Evolutionary conservation across 2,797 vertebrate genomes (phyloP).

Genomic region (Rhodeus uyekii): DNA sequence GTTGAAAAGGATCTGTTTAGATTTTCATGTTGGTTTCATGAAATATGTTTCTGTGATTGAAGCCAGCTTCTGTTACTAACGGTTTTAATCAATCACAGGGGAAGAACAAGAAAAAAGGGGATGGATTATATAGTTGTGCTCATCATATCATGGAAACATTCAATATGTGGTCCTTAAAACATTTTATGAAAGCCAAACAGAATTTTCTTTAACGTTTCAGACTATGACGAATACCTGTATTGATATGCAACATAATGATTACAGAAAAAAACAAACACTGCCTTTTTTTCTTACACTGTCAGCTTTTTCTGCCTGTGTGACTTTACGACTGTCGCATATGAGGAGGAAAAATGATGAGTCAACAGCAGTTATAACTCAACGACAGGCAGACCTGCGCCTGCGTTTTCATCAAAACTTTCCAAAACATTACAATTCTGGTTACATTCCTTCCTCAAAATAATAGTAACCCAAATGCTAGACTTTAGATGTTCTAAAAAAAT

Average conservation of each 20-base stretch:
- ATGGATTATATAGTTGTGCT: slow-evolving; percentile 6
- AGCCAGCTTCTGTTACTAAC: not conserved
- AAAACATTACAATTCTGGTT: not conserved
- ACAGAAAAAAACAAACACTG: slow-evolving; percentile 34
- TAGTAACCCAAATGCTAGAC: not conserved
- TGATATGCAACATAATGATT: slow-evolving; percentile 17
- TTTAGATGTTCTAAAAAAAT: not conserved
- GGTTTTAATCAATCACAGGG: slow-evolving; percentile 8
- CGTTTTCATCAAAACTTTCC: slow-evolving; percentile 20
- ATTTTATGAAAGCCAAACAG: not conserved
- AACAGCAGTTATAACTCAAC: slow-evolving; percentile 38
- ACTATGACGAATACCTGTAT: not conserved
- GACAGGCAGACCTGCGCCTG: not conserved
- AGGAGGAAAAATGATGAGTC: slow-evolving; percentile 46
- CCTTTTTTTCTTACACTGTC: slow-evolving; percentile 45
- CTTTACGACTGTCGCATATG: slow-evolving; percentile 50
- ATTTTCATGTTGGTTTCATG: slow-evolving; percentile 1
- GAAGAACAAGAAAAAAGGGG: not conserved
- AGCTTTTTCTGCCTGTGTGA: slow-evolving; percentile 43
- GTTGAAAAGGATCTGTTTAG: not conserved
- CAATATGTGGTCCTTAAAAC: not conserved
- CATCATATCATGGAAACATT: not conserved
- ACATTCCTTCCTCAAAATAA: not conserved
- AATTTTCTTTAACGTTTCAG: not conserved
- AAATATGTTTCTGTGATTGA: not conserved